Evolutionary conservation across 2,113 vertebrate genomes (phyloP), one percentile per base, ranked within the genome.

Genomic region (Ammodytes dubius): DNA sequence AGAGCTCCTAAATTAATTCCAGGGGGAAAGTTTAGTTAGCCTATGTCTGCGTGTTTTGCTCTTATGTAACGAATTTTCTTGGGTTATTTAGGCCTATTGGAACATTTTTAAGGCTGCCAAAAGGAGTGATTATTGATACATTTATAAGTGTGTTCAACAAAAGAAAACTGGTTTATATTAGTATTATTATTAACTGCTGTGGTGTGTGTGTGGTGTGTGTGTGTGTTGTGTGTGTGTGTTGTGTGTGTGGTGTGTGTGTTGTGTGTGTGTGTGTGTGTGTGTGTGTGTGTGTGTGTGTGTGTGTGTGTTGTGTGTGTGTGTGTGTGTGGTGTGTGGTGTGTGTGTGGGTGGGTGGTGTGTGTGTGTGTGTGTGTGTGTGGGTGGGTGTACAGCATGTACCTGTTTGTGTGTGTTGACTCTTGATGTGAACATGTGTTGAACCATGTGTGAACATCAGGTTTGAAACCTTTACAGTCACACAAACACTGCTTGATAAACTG

Each of bases 401-500:
- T 45, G 27, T 5, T 15, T 35, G 43, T 59, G 42, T 56, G 53
- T 40, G 37, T 46, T 17, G 11, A 69, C 50, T 10, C 15, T n/a
- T 65, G 19, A 37, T 40, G 12, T 27, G 27, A 27, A 27, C 27
- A 27, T 10, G 5, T 65, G 45, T 13, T 52, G 5, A 14, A 27
- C 27, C 27, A 0, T 56, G 35, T 56, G 37, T 40, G 17, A 67
- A 42, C 14, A 40, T 61, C 10, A 11, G 11, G 2, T 39, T 50
- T 14, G 17, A 52, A 15, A n/a, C 19, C 42, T 74, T 56, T 17
- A n/a, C 42, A 69, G 57, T 69, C 0, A 64, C 57, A 54, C 19
- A 70, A 46, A 61, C 40, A n/a, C 8, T 19, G 49, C 67, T 74
- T 40, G 15, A 7, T 65, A 40, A 47, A 43, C 17, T 78, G 49